Percentiles rank a stretch among this genome's conserved stretches.
Evolutionary conservation across 2,797 vertebrate species (phyloP).

Genomic region (Otolemur crassicaudatus): DNA sequence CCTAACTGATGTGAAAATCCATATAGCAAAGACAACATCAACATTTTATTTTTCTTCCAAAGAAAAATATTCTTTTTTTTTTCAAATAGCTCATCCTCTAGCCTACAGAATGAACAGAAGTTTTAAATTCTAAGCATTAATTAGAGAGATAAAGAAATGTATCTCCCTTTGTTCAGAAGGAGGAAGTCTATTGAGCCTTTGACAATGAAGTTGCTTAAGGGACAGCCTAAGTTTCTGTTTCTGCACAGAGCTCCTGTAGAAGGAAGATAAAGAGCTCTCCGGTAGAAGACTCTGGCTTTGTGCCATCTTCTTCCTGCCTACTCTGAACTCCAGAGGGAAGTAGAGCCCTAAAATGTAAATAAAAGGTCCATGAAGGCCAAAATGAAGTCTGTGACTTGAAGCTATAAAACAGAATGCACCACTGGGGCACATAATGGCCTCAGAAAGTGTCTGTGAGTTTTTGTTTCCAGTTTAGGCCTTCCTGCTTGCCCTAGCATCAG

Average conservation of each 20-base stretch:
- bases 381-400: slow-evolving; percentile 59
- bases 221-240: slow-evolving; percentile 76
- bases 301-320: slow-evolving; percentile 76
- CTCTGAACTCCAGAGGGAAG: slow-evolving; percentile 72
- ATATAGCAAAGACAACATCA: slow-evolving; percentile 56
- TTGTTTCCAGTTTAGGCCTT: slow-evolving; percentile 47
- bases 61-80: slow-evolving; percentile 76
- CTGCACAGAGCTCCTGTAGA: slow-evolving; percentile 76
- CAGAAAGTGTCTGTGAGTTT: slow-evolving; percentile 59
- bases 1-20: slow-evolving; percentile 79
- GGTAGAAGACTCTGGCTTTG: slow-evolving; percentile 72
- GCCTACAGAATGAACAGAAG: slow-evolving; percentile 68
- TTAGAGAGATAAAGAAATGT: slow-evolving; percentile 85
- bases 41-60: slow-evolving; percentile 66
- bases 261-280: slow-evolving; percentile 83
- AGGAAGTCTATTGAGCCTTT: slow-evolving; percentile 76
- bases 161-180: slow-evolving; percentile 81
- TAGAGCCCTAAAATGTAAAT: slow-evolving; percentile 75
- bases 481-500: slow-evolving; percentile 31
- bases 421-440: slow-evolving; percentile 60
- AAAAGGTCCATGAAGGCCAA: slow-evolving; percentile 58
- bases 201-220: slow-evolving; percentile 85
- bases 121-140: slow-evolving; percentile 85
- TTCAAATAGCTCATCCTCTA: slow-evolving; percentile 69
- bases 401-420: slow-evolving; percentile 59